Evolutionary conservation across 2,113 vertebrate genomes (phyloP).

Genomic region (Chlorodrepanis virens): DNA sequence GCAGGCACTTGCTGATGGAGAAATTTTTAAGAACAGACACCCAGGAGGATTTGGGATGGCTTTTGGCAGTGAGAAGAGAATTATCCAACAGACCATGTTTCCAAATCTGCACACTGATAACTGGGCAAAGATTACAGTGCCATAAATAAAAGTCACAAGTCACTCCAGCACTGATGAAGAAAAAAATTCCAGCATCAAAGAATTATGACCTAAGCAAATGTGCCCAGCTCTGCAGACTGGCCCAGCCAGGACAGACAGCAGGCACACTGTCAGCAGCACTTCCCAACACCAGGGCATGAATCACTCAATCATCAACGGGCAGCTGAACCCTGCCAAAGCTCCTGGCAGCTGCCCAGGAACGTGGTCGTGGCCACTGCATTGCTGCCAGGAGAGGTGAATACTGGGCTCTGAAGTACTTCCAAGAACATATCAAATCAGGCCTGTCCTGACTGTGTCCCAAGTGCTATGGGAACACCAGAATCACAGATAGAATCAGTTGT

Average conservation of each 20-base stretch:
- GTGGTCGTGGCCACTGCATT: background rate
- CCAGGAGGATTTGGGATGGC: background rate
- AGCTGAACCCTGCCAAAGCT: background rate
- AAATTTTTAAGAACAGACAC: background rate
- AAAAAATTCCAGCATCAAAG: background rate
- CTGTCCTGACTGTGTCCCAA: background rate
- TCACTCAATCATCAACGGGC: background rate
- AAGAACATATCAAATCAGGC: background rate
- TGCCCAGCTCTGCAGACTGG: background rate
- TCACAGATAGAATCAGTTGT: background rate
- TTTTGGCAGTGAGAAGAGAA: background rate
- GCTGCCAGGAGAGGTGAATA: background rate
- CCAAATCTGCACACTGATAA: background rate
- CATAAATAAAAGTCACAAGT: background rate
- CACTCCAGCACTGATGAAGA: background rate
- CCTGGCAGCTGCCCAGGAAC: background rate
- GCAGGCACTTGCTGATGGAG: background rate
- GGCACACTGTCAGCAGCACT: background rate
- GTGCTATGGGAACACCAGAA: background rate
- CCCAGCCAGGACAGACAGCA: background rate
- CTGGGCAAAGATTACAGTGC: background rate
- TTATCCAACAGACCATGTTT: background rate
- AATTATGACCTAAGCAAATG: background rate
- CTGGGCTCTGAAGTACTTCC: background rate
- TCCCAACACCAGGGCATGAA: background rate